Base-by-base conservation (phyloP, 1,140 invertebrate genomes). In the Drosophila athabasca region DNA sequence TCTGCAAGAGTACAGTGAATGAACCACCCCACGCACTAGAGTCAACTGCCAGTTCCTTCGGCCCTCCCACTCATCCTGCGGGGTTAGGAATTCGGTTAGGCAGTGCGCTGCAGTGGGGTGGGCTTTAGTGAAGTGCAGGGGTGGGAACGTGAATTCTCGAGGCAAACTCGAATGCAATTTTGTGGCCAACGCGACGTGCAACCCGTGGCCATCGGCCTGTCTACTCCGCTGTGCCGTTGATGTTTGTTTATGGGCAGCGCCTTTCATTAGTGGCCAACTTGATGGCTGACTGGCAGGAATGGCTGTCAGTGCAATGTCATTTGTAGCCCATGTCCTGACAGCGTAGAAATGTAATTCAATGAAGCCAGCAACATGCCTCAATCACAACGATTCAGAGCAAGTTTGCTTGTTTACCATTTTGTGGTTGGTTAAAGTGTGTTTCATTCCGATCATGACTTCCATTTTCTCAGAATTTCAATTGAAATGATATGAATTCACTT, bases 231-330 rank as follows among this genome's bases (percentile, higher is more conserved):
- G 24, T 48, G 29, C 71, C 19, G 39, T 49, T 62, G 69, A 69
- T 76, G 74, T 76, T 76, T 76, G 74, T 76, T 76, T 76, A 70
- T 64, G 13, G 50, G 52, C 48, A 67, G 54, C 49, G 71, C 49
- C 67, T 68, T 67, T 72, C 54, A 66, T 72, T 77, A 65, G 59
- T 58, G 69, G 46, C 67, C 62, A 52, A 81, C 58, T 62, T 68
- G 75, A 68, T 81, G 73, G 61, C 43, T 19, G 39, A 43, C 26
- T 61, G 76, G 26, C 69, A 54, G 52, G n/a, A 58, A 41, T 22
- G 44, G 45, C 43, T 46, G 64, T 39, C 61, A 70, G 49, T 60
- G 62, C 76, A 51, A 76, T 71, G 72, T 72, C 67, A 76, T 77
- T 77, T 66, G 54, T 29, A 58, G 39, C 41, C 50, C 41, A 22